Evolutionary conservation across 2,888 invertebrate species (phyloP).

Genomic region (Odiellus spinosus): DNA sequence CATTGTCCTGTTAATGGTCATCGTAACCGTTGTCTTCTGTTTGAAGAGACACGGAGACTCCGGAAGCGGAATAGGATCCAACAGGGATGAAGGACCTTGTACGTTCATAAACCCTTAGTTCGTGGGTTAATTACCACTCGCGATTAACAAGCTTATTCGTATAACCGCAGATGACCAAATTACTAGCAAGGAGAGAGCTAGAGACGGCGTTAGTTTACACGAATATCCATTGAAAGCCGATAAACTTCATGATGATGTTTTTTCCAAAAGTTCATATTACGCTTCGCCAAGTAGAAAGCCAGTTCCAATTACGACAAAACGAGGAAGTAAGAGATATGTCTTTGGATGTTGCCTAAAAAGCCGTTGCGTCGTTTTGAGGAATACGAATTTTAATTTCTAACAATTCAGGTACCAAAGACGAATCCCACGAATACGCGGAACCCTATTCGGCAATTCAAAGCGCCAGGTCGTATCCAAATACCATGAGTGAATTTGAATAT

Average conservation of each 20-base stretch:
- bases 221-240: conserved; percentile 14
- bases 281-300: conserved; percentile 15
- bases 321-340: no score
- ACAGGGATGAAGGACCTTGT: background rate
- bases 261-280: conserved; percentile 12
- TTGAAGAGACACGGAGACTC: conserved; percentile 16
- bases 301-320: background rate
- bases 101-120: background rate
- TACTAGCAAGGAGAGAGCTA: background rate
- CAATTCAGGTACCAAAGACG: conserved; percentile 9
- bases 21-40: conserved; percentile 19
- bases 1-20: conserved; percentile 17
- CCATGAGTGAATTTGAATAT: no score
- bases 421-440: conserved; percentile 16
- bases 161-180: background rate
- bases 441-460: conserved; percentile 8
- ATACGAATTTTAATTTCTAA: background rate
- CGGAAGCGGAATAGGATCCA: conserved; percentile 12
- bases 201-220: conserved; percentile 7
- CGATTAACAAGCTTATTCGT: background rate
- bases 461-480: no score
- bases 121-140: background rate
- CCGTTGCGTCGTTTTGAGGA: no score
- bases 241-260: conserved; percentile 2
- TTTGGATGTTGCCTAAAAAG: no score